These are phyloP conservation scores for Harmothoe impar DNA, from an alignment of 2,888 invertebrate genomes.

Conservation along the genomic window DNA sequence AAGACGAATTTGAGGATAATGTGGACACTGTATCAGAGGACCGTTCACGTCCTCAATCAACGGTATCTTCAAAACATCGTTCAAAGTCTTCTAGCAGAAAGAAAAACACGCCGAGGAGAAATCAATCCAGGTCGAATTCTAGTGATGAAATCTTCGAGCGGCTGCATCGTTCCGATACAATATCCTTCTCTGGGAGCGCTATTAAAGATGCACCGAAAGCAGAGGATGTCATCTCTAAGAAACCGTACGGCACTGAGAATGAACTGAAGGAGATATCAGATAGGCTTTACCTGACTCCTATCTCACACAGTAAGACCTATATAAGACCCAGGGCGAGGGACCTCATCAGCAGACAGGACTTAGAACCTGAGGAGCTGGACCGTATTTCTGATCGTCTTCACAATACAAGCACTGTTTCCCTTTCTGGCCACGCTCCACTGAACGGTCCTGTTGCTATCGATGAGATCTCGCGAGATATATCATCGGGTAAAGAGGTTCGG, in stretches of 20 bases:
- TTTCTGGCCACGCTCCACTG: conserved; percentile 35
- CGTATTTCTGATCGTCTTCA: conserved; percentile 43
- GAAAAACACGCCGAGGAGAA: neutral
- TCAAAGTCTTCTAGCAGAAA: neutral
- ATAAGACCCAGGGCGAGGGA: conserved; percentile 28
- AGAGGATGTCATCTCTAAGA: conserved; percentile 9
- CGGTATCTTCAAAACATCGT: neutral
- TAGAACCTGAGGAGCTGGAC: conserved; percentile 44
- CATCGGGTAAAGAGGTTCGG: neutral
- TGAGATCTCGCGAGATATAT: conserved; percentile 43
- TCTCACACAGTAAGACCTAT: neutral
- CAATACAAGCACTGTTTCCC: conserved; percentile 24
- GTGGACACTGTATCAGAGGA: neutral
- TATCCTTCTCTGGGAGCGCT: conserved; percentile 33
- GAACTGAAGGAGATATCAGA: conserved; percentile 48
- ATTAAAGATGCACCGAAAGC: neutral
- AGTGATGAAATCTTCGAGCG: conserved; percentile 34
- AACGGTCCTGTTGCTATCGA: conserved; percentile 51
- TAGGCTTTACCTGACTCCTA: neutral
- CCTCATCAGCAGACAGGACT: conserved; percentile 40
- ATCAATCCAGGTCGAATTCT: neutral
- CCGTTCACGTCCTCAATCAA: neutral
- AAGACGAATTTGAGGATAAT: neutral
- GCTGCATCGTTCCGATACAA: neutral
- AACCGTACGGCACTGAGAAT: neutral